A percentile compares a stretch with the other conserved stretches of the same genome.
Evolutionary conservation across 2,797 vertebrate species (phyloP).

Genomic region (Antrozous pallidus): DNA sequence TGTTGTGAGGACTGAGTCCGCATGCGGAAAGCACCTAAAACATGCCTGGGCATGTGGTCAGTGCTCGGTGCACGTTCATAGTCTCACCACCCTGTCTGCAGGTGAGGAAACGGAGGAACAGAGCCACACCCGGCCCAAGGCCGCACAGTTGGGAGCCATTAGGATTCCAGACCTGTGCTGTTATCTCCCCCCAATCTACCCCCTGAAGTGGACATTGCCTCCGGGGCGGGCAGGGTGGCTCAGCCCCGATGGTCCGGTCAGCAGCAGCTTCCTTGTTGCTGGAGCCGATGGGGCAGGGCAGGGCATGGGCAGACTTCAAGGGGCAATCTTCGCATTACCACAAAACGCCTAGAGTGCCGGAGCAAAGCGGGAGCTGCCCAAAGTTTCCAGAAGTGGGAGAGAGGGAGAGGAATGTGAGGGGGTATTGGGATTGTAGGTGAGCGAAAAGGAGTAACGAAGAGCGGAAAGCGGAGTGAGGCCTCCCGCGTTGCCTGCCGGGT

Average conservation of each 20-base stretch:
- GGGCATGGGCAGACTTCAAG: rapidly evolving
- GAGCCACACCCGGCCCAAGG: rapidly evolving
- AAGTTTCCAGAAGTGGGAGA: not conserved
- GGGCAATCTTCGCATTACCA: not conserved
- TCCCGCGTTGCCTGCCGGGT: not conserved
- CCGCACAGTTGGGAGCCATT: not conserved
- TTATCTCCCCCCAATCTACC: rapidly evolving
- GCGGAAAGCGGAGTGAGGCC: not conserved
- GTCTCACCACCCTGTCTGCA: not conserved
- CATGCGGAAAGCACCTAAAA: not conserved
- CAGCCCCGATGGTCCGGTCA: not conserved
- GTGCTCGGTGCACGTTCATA: rapidly evolving
- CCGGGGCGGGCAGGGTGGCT: not conserved
- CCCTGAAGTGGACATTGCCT: not conserved
- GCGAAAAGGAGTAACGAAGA: not conserved
- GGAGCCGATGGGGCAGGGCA: not conserved
- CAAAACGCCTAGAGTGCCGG: not conserved
- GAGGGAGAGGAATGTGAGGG: not conserved
- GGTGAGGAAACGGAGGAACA: not conserved
- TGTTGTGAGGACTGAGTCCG: not conserved
- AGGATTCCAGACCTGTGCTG: not conserved
- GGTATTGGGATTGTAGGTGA: not conserved
- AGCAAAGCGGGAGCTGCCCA: not conserved
- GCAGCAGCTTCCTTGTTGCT: not conserved
- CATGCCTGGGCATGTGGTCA: not conserved